Evolutionary conservation across 2,113 vertebrate species (phyloP).

Genomic region (Leuciscus idus): DNA sequence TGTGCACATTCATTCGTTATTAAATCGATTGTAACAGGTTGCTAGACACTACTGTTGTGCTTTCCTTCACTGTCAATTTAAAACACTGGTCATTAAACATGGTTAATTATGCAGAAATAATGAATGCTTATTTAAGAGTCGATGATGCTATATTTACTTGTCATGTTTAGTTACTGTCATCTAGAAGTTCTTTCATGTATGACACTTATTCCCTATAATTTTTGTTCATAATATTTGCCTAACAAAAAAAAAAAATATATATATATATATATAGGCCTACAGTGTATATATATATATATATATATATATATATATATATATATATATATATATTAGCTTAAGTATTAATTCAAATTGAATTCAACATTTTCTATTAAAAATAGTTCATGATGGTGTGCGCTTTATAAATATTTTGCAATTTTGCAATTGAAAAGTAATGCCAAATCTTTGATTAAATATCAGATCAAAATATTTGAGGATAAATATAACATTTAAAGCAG

Average conservation of each 20-base stretch:
- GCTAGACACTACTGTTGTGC: conserved; percentile 6
- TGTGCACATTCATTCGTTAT: conserved; percentile 24
- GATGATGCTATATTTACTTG: conserved; percentile 25
- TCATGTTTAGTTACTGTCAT: background rate
- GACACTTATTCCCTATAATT: background rate
- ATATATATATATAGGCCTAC: too few species aligned
- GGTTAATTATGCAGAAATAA: conserved; percentile 35
- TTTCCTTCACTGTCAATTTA: conserved; percentile 30
- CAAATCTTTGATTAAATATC: too few species aligned
- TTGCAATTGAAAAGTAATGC: background rate
- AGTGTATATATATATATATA: too few species aligned
- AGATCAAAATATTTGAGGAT: background rate
- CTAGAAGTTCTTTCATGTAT: background rate
- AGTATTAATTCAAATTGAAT: background rate
- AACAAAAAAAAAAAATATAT: background rate
- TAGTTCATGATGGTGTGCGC: too few species aligned
- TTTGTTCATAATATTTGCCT: background rate
- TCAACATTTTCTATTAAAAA: too few species aligned
- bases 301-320: too few species aligned
- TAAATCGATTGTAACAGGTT: conserved; percentile 31
- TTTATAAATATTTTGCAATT: background rate
- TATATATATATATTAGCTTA: background rate
- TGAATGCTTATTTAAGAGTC: background rate
- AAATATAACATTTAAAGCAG: background rate
- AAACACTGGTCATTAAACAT: conserved; percentile 28